Conservation (phyloP, 2,888 invertebrate genomes). For the Leucoma salicis region DNA sequence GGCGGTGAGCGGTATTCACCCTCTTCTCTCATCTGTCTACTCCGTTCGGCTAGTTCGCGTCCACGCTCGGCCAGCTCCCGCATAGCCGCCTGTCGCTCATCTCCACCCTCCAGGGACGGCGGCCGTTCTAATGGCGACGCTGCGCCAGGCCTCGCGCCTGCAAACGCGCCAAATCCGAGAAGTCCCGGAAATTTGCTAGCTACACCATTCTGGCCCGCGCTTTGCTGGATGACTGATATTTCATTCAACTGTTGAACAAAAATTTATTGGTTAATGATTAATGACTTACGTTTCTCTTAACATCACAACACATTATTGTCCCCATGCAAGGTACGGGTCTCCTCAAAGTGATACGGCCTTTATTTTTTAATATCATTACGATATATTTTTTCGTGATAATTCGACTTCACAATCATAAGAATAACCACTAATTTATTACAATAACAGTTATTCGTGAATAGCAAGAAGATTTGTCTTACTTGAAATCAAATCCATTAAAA, state of each 20-base stretch:
- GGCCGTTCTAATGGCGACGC: slow-evolving; percentile 77
- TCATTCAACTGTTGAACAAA: slow-evolving; percentile 85
- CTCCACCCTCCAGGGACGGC: slow-evolving; percentile 68
- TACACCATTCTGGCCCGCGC: slow-evolving; percentile 86
- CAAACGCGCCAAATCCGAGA: slow-evolving; percentile 89
- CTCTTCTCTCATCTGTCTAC: slow-evolving; percentile 77
- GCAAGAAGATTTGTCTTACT: too few relatives aligned
- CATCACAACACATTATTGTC: too few relatives aligned
- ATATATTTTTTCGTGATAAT: too few relatives aligned
- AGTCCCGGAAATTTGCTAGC: slow-evolving; percentile 88
- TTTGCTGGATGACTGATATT: slow-evolving; percentile 89
- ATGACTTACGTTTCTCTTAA: too few relatives aligned
- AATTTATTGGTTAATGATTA: too few relatives aligned
- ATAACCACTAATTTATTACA: too few relatives aligned
- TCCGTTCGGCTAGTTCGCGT: slow-evolving; percentile 76
- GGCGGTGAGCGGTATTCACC: slow-evolving; percentile 73
- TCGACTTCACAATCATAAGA: too few relatives aligned
- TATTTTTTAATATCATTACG: too few relatives aligned
- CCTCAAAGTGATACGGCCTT: too few relatives aligned
- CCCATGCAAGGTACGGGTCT: too few relatives aligned
- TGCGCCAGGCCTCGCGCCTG: slow-evolving; percentile 78
- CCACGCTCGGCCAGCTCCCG: slow-evolving; percentile 80
- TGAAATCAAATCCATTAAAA: too few relatives aligned
- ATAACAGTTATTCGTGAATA: too few relatives aligned
- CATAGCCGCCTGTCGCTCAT: slow-evolving; percentile 75